Evolutionary conservation across 2,888 invertebrate genomes (phyloP).

Genomic region (Phymatocera aterrima): DNA sequence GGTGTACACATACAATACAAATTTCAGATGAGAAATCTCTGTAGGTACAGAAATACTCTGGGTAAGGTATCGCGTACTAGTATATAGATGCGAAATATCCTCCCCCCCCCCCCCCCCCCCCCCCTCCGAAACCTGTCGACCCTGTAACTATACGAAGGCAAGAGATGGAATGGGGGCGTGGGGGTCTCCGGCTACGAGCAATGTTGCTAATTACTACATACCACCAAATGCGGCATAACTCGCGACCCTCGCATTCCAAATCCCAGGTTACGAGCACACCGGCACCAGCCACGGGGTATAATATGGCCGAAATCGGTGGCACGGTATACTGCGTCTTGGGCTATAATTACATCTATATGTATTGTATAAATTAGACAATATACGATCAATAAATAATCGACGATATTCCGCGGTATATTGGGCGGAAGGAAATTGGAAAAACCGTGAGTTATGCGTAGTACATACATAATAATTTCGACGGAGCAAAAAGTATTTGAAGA

Average conservation of each 20-base stretch:
- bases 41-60: background rate
- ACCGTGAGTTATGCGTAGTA: no score
- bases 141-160: background rate
- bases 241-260: slow-evolving; percentile 70
- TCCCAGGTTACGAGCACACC: slow-evolving; percentile 42
- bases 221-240: slow-evolving; percentile 72
- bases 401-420: no score
- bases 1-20: background rate
- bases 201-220: slow-evolving; percentile 74
- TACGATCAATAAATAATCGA: no score
- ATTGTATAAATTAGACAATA: no score
- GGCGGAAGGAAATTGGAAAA: no score
- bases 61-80: no score
- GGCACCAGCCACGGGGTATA: background rate
- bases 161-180: background rate
- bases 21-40: background rate
- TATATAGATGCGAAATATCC: background rate
- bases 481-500: background rate
- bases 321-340: background rate
- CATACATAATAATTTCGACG: no score
- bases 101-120: background rate
- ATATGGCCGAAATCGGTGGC: background rate
- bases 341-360: no score
- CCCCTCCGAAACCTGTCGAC: slow-evolving; percentile 6
- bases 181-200: slow-evolving; percentile 56